Conservation (phyloP, 1,140 invertebrate genomes). For the Episyrphus balteatus region DNA sequence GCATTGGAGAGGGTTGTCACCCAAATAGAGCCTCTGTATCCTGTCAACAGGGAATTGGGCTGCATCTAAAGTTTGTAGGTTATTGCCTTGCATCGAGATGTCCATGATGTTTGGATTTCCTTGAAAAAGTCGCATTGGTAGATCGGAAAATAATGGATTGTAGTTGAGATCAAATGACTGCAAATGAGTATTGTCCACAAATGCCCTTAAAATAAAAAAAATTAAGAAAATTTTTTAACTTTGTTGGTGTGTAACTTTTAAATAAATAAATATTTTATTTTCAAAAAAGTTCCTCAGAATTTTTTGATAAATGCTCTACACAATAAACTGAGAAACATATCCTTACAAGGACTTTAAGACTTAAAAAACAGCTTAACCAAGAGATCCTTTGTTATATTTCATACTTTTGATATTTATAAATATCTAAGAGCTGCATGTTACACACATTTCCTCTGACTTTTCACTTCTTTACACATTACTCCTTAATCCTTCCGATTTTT, state of each 20-base stretch:
- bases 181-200: conserved; percentile 73
- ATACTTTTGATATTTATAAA: too few relatives aligned
- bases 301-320: too few relatives aligned
- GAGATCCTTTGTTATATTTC: too few relatives aligned
- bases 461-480: too few relatives aligned
- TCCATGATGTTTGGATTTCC: conserved; percentile 61
- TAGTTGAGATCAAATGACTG: conserved; percentile 65
- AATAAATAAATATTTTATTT: too few relatives aligned
- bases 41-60: conserved; percentile 69
- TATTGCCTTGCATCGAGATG: conserved; percentile 60
- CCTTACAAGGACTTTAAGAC: too few relatives aligned
- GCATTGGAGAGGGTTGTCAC: conserved; percentile 73
- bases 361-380: too few relatives aligned
- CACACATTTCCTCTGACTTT: too few relatives aligned
- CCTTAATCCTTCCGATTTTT: too few relatives aligned
- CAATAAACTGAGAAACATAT: too few relatives aligned
- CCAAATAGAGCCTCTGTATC: conserved; percentile 54
- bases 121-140: conserved; percentile 62
- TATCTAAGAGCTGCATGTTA: too few relatives aligned
- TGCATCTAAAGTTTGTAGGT: conserved; percentile 57
- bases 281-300: too few relatives aligned
- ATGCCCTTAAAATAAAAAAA: conserved; percentile 42
- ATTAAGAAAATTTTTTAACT: conserved; percentile 1
- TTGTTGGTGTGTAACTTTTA: not conserved
- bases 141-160: conserved; percentile 54